A percentile compares a stretch with the other conserved stretches of the same genome.
Conservation (phyloP, 2,888 invertebrate genomes). For the Suillia variegata region DNA sequence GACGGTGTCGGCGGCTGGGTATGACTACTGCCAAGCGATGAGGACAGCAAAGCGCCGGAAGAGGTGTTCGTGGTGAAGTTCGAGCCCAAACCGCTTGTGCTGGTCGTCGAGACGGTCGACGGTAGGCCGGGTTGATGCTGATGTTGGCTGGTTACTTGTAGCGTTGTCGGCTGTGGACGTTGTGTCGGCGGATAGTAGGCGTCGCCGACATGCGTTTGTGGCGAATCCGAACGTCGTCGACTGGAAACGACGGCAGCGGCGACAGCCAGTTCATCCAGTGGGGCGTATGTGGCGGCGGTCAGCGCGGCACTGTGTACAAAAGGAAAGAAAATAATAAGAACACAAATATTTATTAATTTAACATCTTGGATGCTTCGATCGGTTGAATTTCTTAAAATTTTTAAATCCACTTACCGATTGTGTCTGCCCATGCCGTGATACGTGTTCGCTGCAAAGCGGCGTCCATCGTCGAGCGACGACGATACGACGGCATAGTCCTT, state of each 20-base stretch:
- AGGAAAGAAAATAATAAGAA: slow-evolving; percentile 1
- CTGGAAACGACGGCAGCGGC: slow-evolving; percentile 44
- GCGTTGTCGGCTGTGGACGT: slow-evolving; percentile 17
- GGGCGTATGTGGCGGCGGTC: slow-evolving; percentile 25
- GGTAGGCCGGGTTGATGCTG: slow-evolving; percentile 60
- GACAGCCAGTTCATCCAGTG: slow-evolving; percentile 29
- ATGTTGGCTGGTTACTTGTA: slow-evolving; percentile 16
- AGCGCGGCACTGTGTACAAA: slow-evolving; percentile 12
- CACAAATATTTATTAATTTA: neutral
- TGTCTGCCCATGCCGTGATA: slow-evolving; percentile 87
- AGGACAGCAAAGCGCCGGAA: slow-evolving; percentile 51
- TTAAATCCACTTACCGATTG: slow-evolving; percentile 64
- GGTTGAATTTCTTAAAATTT: neutral
- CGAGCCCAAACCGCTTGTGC: slow-evolving; percentile 65
- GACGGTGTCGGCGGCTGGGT: slow-evolving; percentile 69
- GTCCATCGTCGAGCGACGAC: slow-evolving; percentile 32
- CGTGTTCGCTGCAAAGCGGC: slow-evolving; percentile 74
- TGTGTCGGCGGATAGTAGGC: slow-evolving; percentile 55
- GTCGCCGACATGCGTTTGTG: slow-evolving; percentile 38
- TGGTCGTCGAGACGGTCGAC: slow-evolving; percentile 64
- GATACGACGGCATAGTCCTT: slow-evolving; percentile 34
- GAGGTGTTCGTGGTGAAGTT: slow-evolving; percentile 62
- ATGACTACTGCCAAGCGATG: slow-evolving; percentile 56
- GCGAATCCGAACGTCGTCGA: slow-evolving; percentile 73
- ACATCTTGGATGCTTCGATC: neutral